Evolutionary conservation across 2,888 invertebrate species (phyloP), one percentile per base, ranked within the genome.

Genomic region (Syrphus vitripennis): DNA sequence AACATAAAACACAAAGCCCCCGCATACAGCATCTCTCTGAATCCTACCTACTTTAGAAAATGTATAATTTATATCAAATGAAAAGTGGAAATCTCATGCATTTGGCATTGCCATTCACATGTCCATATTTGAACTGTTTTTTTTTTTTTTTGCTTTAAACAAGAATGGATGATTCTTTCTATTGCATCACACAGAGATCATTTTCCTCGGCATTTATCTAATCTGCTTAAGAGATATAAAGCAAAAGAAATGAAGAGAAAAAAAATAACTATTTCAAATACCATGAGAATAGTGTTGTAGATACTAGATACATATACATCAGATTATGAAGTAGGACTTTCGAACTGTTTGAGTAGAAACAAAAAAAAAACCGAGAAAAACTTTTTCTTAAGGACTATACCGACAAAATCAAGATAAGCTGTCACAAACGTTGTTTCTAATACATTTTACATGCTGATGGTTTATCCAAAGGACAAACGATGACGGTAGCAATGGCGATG

Each of bases 161-260:
- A 37, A 70, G 29, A 45, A 45, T 29, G 29, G 48, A 79, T 45
- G 45, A 55, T 29, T 55, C 26, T 37, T 78, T 74, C 40, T 50
- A 45, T 63, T 29, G 34, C 50, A 67, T 67, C 48, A 34, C 14
- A 31, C 31, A 67, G 16, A 50, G 34, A 55, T 78, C 69, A 14
- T 83, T 59, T 67, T 72, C 74, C 40, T 63, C 42, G 26, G 45
- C 79, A 57, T 83, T 42, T 65, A 50, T 75, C 65, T 75, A 83
- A 83, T 83, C 83, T 65, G 57, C 83, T 79, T 80, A 83, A 71
- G 21, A 83, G 79, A 79, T 79, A 75, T 75, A 61, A 55, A 31
- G 26, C 31, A 31, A 55, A 12, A 14, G 6, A 19, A 63, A 6
- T 2, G 7, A 61, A 12, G n/a, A 16, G 24, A 24, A 45, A 16